Conservation (phyloP, 2,888 invertebrate genomes). For the Vandiemenella viatica region DNA sequence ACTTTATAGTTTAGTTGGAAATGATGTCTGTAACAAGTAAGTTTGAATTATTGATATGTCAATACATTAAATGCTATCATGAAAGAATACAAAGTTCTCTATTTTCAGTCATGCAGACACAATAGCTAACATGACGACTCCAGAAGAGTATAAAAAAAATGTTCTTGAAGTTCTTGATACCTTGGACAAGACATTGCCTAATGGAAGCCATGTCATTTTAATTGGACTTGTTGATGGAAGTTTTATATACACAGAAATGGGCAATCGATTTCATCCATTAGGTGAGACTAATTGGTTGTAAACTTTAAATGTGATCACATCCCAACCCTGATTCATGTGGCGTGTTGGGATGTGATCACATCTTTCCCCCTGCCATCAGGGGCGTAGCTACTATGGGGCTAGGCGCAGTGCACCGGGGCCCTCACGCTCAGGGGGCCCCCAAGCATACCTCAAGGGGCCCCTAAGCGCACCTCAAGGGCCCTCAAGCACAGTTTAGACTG, state of each 20-base stretch:
- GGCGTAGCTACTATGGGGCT: no score
- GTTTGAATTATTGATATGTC: constrained; percentile 9
- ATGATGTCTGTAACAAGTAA: constrained; percentile 36
- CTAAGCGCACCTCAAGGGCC: no score
- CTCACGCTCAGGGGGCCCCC: no score
- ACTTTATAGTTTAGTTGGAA: constrained; percentile 32
- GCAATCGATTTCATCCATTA: constrained; percentile 30
- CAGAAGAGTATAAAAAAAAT: constrained; percentile 21
- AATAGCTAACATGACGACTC: constrained; percentile 30
- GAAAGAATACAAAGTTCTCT: not conserved
- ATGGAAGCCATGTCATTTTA: constrained; percentile 30
- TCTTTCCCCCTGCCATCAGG: no score
- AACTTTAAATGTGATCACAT: no score
- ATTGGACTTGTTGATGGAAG: constrained; percentile 32
- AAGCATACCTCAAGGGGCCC: no score
- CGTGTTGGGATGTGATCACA: no score
- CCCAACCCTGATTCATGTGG: no score
- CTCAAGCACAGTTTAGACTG: no score
- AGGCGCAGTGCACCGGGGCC: no score
- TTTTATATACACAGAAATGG: constrained; percentile 29
- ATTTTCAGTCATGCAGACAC: constrained; percentile 28
- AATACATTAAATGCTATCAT: not conserved
- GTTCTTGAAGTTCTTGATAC: constrained; percentile 20
- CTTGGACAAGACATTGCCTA: constrained; percentile 28
- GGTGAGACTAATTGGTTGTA: constrained; percentile 22